Base-by-base conservation (phyloP, 2,797 vertebrate species). In the Cynopterus sphinx region DNA sequence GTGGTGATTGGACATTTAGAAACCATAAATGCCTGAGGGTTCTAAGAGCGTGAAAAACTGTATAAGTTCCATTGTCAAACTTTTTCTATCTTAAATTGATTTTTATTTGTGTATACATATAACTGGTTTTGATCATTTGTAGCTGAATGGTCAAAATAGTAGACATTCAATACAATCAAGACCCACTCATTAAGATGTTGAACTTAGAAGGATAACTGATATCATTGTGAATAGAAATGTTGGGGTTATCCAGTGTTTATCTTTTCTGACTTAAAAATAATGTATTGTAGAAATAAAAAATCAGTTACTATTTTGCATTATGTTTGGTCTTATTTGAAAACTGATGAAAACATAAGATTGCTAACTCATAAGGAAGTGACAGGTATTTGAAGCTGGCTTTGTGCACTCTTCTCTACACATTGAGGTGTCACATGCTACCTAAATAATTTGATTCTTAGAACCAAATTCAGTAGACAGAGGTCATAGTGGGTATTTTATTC, bases 171-270 rank as follows among this genome's bases (percentile, higher is more conserved):
- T 81, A 12, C 73, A 92, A 85, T 73, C 46, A 67, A 43, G 11
- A 71, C 17, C 4, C 7, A 28, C 22, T 91, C 15, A 79, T 84
- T 87, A 79, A 87, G 28, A 36, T 93, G 16, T 83, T 84, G 59
- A 95, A 82, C n/a, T 92, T 78, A 67, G 81, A 71, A 39, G 31
- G 12, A 65, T 86, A 93, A 95, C 21, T 55, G 83, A 87, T 36
- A 55, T 79, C 9, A 75, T 24, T 87, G 3, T 91, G 22, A 91
- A 73, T 33, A 87, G 13, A 95, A 90, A 85, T 87, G 2, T 83
- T 39, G 31, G 84, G 31, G 2, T 6, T 74, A 65, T 86, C 31
- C 53, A 39, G 7, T 75, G 21, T 82, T 82, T 78, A 51, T 51
- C 1, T 49, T 79, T 79, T 83, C 36, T 82, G 39, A 31, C 4